Evolutionary conservation across 2,888 invertebrate genomes (phyloP).

Genomic region (Pseudococcus jackbeardsleyi): DNA sequence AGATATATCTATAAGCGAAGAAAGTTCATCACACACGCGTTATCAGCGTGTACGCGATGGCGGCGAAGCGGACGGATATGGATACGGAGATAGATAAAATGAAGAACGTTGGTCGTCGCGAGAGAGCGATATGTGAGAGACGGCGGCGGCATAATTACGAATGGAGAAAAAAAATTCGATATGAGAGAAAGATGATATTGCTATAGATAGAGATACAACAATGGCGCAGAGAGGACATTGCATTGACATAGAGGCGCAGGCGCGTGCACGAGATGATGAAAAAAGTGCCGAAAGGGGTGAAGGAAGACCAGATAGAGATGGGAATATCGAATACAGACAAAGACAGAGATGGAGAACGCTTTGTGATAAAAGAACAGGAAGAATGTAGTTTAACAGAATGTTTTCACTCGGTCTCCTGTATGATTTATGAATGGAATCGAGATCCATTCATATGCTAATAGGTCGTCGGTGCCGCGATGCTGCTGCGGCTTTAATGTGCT

Average conservation of each 20-base stretch:
- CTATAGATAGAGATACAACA: background rate
- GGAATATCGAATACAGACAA: background rate
- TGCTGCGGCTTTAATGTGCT: constrained; percentile 9
- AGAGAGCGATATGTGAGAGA: background rate
- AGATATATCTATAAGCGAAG: background rate
- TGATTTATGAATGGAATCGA: constrained; percentile 52
- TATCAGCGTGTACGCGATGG: background rate
- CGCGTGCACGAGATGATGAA: background rate
- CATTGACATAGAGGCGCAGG: background rate
- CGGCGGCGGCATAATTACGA: background rate
- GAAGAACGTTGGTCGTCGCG: background rate
- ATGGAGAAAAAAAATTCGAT: constrained; percentile 26
- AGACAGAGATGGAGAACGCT: constrained; percentile 12
- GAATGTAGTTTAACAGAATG: constrained; percentile 12
- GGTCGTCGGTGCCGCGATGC: background rate
- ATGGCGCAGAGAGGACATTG: background rate
- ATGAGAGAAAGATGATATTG: background rate
- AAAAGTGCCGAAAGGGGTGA: background rate
- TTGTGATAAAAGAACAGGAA: constrained; percentile 53
- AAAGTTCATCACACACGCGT: background rate
- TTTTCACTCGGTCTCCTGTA: constrained; percentile 18
- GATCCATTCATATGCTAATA: constrained; percentile 50
- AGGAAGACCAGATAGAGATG: background rate
- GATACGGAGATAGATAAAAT: background rate
- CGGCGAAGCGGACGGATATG: background rate